Conservation (phyloP, 2,797 vertebrate genomes). For the Trachurus trachurus region DNA sequence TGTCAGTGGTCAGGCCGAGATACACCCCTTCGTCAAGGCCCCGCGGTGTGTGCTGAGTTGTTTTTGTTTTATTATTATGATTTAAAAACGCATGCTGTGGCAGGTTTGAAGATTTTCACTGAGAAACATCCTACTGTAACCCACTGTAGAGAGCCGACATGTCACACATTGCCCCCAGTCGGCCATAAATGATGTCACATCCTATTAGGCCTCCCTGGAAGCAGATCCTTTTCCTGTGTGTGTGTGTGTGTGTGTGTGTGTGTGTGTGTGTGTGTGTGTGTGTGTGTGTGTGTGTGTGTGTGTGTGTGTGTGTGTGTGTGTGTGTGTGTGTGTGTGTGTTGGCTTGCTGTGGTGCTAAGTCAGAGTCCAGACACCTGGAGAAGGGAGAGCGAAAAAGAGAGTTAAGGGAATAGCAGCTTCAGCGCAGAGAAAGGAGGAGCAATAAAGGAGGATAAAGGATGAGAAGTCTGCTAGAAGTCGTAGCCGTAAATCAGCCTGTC, state of each 20-base stretch:
- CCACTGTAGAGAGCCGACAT: conserved; percentile 50
- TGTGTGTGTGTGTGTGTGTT: conserved; percentile 60
- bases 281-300: conserved; percentile 52
- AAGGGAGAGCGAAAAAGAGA: conserved; percentile 57
- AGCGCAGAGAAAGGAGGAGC: conserved; percentile 12
- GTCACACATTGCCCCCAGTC: conserved; percentile 68
- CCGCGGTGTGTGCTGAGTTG: background rate
- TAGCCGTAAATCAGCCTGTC: conserved; percentile 76
- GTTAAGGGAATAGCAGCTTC: conserved; percentile 56
- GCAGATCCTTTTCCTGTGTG: conserved; percentile 61
- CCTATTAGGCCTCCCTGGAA: conserved; percentile 70
- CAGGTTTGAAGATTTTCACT: conserved; percentile 49
- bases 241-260: conserved; percentile 58
- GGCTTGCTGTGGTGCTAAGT: conserved; percentile 63
- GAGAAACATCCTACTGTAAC: conserved; percentile 45
- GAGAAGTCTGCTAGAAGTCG: conserved; percentile 68
- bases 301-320: conserved; percentile 55
- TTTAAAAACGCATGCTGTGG: conserved; percentile 33
- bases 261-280: conserved; percentile 49
- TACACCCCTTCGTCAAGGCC: conserved; percentile 17
- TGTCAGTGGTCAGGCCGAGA: conserved; percentile 8
- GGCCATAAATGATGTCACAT: conserved; percentile 77
- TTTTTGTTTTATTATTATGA: conserved; percentile 10
- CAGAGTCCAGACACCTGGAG: conserved; percentile 76
- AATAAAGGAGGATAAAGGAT: conserved; percentile 75